Evolutionary conservation across 2,113 vertebrate genomes (phyloP).

Genomic region (Cephalopholis sonnerati): DNA sequence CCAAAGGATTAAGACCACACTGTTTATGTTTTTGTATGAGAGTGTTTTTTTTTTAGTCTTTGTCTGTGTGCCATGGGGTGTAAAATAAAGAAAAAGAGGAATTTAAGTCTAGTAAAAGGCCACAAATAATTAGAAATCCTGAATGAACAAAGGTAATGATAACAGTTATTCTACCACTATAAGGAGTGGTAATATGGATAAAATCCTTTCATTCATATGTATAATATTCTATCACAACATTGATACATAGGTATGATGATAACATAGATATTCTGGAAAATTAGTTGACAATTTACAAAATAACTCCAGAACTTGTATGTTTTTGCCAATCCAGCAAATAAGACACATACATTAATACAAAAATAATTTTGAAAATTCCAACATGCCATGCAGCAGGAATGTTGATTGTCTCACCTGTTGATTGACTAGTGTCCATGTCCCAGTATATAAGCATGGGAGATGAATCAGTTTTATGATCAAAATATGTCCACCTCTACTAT

Average conservation of each 20-base stretch:
- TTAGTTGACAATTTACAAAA: not conserved
- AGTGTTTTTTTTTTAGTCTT: constrained; percentile 11
- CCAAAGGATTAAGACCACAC: constrained; percentile 72
- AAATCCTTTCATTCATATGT: not conserved
- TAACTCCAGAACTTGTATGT: not conserved
- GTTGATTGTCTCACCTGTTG: no score
- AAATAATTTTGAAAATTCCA: not conserved
- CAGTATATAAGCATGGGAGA: no score
- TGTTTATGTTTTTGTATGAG: constrained; percentile 50
- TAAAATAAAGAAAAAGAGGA: constrained; percentile 6
- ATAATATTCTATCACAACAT: not conserved
- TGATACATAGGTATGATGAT: not conserved
- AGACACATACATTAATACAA: not conserved
- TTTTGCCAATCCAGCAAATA: not conserved
- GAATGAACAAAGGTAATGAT: not conserved
- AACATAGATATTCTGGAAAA: not conserved
- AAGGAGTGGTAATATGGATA: not conserved
- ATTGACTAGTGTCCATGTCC: no score
- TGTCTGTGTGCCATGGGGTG: not conserved
- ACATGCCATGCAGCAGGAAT: not conserved
- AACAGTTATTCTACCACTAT: not conserved
- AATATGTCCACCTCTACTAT: no score
- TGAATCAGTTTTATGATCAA: no score
- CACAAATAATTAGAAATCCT: not conserved
- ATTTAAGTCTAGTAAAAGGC: not conserved